Evolutionary conservation across 2,888 invertebrate species (phyloP), one percentile per base, ranked within the genome.

Genomic region (Mactromeris polynyma): DNA sequence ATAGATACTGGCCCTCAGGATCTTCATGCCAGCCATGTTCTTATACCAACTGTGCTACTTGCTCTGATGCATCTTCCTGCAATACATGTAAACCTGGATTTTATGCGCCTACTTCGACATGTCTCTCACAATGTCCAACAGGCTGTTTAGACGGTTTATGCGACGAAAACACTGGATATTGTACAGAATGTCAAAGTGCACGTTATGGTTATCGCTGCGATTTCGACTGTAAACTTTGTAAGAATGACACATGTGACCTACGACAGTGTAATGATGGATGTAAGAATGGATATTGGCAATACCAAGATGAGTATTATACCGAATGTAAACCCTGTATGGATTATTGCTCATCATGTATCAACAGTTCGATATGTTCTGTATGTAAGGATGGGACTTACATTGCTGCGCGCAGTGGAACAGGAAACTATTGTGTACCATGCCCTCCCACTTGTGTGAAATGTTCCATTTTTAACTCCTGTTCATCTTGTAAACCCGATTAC

Each of bases 231-330:
- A 9, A 11, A 9, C 58, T 64, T n/a, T 64, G 58, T 64, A 26
- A 64, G 58, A n/a, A 64, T 64, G 58, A 64, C n/a, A n/a, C 3
- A 64, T 64, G 58, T 64, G 58, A 3, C 26, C 26, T 64, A n/a
- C n/a, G 58, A 64, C 2, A 64, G 26, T 64, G 58, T 64, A 64
- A 3, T 64, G 26, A 64, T n/a, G 58, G 58, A 26, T 64, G 58
- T 64, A 64, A 64, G 58, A 2, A n/a, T 64, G 58, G 58, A 64
- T 64, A 26, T 64, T 64, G 58, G 58, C 58, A 64, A 64, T 26
- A 64, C 11, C 26, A 64, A 26, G 11, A 7, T 26, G 58, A 11
- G 11, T 6, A 64, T 26, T 4, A 9, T 26, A 3, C 0, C 26
- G 58, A 26, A n/a, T 64, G 58, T 64, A 26, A 6, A 26, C n/a